Evolutionary conservation across 2,113 vertebrate genomes (phyloP).

Genomic region (Actenoides lindsayi): DNA sequence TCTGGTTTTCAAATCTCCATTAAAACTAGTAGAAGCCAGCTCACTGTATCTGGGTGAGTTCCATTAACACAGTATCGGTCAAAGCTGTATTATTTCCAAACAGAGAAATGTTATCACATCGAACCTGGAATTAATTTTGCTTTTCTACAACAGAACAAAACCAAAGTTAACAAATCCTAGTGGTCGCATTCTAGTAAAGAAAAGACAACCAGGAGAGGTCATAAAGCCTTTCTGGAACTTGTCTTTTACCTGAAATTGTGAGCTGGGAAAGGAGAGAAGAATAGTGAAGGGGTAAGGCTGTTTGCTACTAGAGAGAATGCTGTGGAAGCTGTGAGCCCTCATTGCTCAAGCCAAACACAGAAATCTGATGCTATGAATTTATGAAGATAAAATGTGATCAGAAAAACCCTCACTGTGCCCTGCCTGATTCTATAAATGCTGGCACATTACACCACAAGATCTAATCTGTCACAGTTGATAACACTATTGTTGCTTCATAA

Average conservation of each 20-base stretch:
- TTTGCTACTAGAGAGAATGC: neutral
- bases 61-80: neutral
- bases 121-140: neutral
- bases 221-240: neutral
- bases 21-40: neutral
- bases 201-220: neutral
- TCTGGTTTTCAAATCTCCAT: neutral
- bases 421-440: conserved; percentile 13
- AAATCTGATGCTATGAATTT: neutral
- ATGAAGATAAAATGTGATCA: conserved; percentile 8
- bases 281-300: neutral
- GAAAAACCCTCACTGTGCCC: neutral
- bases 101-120: neutral
- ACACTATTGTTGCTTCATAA: neutral
- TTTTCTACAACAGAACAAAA: neutral
- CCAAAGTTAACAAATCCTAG: neutral
- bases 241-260: neutral
- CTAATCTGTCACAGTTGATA: conserved; percentile 23
- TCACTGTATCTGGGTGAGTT: neutral
- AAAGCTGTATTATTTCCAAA: neutral
- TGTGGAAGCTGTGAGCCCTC: neutral
- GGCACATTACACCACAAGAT: neutral
- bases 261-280: neutral
- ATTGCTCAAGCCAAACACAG: neutral
- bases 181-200: neutral